Conservation (phyloP, 2,797 vertebrate genomes). For the Lacerta agilis region DNA sequence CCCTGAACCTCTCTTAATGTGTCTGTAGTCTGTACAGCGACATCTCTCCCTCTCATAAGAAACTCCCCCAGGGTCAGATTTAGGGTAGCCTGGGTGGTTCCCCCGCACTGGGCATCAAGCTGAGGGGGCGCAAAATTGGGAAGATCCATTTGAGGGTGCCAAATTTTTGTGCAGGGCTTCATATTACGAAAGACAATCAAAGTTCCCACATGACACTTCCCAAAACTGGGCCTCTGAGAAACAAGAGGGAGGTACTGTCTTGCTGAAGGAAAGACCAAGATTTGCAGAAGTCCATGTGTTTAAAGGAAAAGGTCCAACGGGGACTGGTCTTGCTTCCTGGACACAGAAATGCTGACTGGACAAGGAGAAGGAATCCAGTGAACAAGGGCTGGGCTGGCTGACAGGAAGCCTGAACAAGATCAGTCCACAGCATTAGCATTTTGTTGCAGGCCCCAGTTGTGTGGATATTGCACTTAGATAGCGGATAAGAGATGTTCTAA, state of each 20-base stretch:
- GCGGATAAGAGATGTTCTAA: not conserved
- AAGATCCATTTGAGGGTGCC: no score
- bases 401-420: not conserved
- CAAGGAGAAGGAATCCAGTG: not conserved
- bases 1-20: not conserved
- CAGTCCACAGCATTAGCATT: not conserved
- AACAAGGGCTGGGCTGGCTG: not conserved
- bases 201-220: not conserved
- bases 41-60: not conserved
- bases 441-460: not conserved
- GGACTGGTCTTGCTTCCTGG: not conserved
- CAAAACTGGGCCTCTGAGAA: not conserved
- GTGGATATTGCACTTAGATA: no score
- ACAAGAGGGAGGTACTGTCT: not conserved
- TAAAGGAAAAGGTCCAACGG: not conserved
- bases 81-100: no score
- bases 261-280: not conserved
- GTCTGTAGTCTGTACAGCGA: not conserved
- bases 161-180: no score
- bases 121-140: no score
- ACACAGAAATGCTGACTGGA: not conserved
- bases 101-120: no score
- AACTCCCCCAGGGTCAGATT: not conserved
- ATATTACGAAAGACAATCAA: no score
- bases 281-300: not conserved